A percentile compares a stretch with the other conserved stretches of the same genome.
Conservation (phyloP, 2,888 invertebrate genomes). For the Agrotis puta region DNA sequence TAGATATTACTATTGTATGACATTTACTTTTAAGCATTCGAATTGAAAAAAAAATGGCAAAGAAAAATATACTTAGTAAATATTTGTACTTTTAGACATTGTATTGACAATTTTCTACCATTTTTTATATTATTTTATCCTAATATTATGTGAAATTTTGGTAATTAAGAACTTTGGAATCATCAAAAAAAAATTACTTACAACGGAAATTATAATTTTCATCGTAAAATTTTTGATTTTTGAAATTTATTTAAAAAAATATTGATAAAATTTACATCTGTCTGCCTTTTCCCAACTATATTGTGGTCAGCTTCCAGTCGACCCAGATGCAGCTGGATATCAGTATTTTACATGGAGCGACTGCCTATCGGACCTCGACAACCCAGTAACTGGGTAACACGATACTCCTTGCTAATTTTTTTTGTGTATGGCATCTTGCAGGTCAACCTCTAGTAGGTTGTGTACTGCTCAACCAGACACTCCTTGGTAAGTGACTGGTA, state of each 20-base stretch:
- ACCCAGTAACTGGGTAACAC: neutral
- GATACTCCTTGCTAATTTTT: no score
- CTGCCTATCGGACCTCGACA: neutral
- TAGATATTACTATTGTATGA: conserved; percentile 41
- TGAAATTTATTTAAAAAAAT: neutral
- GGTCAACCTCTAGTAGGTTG: no score
- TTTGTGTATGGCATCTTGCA: no score
- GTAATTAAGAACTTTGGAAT: conserved; percentile 3
- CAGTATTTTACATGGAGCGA: neutral
- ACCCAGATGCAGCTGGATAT: neutral
- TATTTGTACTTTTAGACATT: conserved; percentile 50
- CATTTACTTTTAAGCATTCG: conserved; percentile 11
- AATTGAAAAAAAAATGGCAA: conserved; percentile 45
- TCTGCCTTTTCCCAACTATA: neutral
- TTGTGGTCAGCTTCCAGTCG: conserved; percentile 1
- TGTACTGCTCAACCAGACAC: no score
- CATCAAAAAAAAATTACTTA: neutral
- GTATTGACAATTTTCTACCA: conserved; percentile 54
- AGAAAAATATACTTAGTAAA: conserved; percentile 33
- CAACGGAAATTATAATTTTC: neutral
- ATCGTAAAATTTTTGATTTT: neutral
- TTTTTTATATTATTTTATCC: conserved; percentile 49
- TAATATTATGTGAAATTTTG: neutral
- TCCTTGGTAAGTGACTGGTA: no score
- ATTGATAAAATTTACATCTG: neutral